phyloP scores from a whole-genome alignment of 2,797 vertebrate species.

The Malacoctenus gilli region DNA sequence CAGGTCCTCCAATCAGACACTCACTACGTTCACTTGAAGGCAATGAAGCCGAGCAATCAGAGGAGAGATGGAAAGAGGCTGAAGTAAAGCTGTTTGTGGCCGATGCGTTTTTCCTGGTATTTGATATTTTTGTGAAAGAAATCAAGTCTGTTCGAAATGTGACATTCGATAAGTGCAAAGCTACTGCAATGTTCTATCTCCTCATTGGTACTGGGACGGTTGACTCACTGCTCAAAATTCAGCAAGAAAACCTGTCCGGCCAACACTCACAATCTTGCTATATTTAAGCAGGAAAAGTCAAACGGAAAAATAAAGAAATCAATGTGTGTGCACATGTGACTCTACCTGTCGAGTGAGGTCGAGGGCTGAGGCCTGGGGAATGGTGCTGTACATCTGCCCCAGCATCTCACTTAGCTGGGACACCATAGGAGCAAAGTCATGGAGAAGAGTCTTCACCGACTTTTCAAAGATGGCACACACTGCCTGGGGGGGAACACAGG shows the following conservation, averaged over 20 bases:
- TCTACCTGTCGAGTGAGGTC: constrained; percentile 97
- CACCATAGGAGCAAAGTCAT: constrained; percentile 98
- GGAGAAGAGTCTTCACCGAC: constrained; percentile 96
- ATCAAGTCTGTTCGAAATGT: too few relatives aligned
- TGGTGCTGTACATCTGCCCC: constrained; percentile 99
- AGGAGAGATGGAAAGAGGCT: constrained; percentile 8
- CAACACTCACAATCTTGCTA: too few relatives aligned
- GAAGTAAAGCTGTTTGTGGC: too few relatives aligned
- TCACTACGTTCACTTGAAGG: constrained; percentile 5
- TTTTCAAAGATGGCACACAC: constrained; percentile 99
- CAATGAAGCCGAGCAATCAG: not conserved
- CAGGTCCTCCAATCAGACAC: constrained; percentile 40
- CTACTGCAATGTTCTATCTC: too few relatives aligned
- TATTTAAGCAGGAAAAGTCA: too few relatives aligned
- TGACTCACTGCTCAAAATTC: too few relatives aligned
- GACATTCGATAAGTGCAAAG: too few relatives aligned
- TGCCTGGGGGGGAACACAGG: constrained; percentile 78
- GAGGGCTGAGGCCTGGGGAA: constrained; percentile 96
- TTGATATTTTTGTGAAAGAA: too few relatives aligned
- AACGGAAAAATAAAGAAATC: not conserved
- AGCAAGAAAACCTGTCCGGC: too few relatives aligned
- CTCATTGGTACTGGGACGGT: too few relatives aligned
- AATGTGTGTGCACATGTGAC: not conserved
- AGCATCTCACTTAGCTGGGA: constrained; percentile 98
- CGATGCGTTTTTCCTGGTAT: too few relatives aligned